Conservation (phyloP, 2,888 invertebrate genomes). For the Trypoxylon attenuatum region DNA sequence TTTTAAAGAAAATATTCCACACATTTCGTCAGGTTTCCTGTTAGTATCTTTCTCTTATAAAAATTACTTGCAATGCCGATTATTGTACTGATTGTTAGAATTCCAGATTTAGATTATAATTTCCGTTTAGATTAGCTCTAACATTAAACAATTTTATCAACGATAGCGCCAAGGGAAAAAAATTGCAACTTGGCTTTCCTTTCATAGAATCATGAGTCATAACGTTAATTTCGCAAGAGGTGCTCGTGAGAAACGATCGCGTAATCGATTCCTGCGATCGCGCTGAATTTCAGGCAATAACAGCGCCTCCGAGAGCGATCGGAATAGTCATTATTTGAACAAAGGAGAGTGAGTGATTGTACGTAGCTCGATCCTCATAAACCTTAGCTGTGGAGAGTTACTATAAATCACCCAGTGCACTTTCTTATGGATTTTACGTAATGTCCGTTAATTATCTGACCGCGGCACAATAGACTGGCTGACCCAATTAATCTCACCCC, state of each 20-base stretch:
- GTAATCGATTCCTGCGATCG: slow-evolving; percentile 8
- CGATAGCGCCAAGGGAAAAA: slow-evolving; percentile 13
- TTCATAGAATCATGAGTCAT: slow-evolving; percentile 2
- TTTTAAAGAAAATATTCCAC: no score
- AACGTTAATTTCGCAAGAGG: slow-evolving; percentile 11
- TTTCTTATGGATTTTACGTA: slow-evolving; percentile 42
- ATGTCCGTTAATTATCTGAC: slow-evolving; percentile 47
- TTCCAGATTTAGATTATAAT: no score
- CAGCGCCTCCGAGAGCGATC: background rate
- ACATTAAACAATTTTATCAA: no score
- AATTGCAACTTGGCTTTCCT: slow-evolving; percentile 13
- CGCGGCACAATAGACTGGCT: slow-evolving; percentile 22
- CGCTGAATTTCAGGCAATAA: slow-evolving; percentile 12
- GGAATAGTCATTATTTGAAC: slow-evolving; percentile 7
- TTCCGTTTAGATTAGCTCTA: no score
- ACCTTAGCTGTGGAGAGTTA: no score
- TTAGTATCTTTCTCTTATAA: no score
- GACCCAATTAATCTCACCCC: slow-evolving; percentile 49
- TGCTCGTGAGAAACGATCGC: background rate
- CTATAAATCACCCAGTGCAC: slow-evolving; percentile 31
- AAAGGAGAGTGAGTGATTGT: slow-evolving; percentile 1
- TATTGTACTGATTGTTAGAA: no score
- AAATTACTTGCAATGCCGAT: no score
- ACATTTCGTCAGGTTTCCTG: no score
- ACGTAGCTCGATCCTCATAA: slow-evolving; percentile 1